Base-by-base conservation (phyloP, 1,140 invertebrate genomes). In the Pseudomyrmex sp. region DNA sequence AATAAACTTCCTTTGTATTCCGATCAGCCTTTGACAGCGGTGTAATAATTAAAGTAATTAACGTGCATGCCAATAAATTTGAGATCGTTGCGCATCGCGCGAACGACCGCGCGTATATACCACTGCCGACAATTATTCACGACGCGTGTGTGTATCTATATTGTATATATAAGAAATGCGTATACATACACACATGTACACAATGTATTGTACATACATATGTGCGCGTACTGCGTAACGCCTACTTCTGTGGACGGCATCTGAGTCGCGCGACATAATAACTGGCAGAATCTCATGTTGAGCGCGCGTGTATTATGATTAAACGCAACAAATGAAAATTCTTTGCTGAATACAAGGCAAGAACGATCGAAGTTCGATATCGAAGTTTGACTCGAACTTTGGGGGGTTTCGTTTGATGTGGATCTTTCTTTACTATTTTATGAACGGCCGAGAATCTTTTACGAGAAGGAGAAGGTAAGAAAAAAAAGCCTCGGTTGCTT, bases 21-120 rank as follows among this genome's bases (percentile, higher is more conserved):
- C 87, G 89, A 92, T 91, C 91, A 87, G 88, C 87, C 90, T 91
- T 91, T 91, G 91, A 89, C 89, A 91, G 77, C 76, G 85, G 86
- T 92, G 90, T 92, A 92, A 92, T 92, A 91, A 92, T 92, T 92
- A 91, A 91, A 92, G 91, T 92, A 91, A 92, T 92, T 92, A 92
- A 90, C 89, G 86, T 86, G 72, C 87, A 83, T 85, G 85, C 76
- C 89, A 91, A 89, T 90, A 90, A 89, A 90, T 91, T 89, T 87
- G 83, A 76, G 88, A 90, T 87, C 79, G 85, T 46, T 69, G 52
- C 68, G 87, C 72, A 62, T 86, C 58, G 65, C 79, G 26, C 65
- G 68, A 35, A 46, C 63, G 65, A n/a, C 18, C 15, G 20, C 56
- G 56, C 35, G 35, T 35, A 35, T 35, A 35, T 35, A 35, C 35